Conservation (phyloP, 2,113 vertebrate genomes). For the Galemys pyrenaicus region DNA sequence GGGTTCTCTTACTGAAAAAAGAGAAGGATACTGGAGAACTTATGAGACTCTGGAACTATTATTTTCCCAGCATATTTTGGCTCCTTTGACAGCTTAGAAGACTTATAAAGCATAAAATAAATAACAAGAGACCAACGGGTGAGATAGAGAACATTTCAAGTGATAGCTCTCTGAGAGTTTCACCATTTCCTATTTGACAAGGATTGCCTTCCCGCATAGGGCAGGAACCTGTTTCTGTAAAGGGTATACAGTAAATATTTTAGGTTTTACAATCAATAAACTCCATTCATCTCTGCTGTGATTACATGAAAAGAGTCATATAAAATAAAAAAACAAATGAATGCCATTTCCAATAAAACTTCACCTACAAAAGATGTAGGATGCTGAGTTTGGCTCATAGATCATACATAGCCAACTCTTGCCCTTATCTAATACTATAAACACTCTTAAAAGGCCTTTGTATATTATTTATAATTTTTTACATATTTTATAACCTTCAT, state of each 20-base stretch:
- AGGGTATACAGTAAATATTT: neutral
- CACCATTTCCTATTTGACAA: neutral
- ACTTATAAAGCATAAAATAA: neutral
- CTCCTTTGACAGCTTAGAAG: neutral
- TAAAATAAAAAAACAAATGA: neutral
- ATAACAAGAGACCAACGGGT: neutral
- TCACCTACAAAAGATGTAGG: neutral
- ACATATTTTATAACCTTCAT: neutral
- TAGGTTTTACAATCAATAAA: neutral
- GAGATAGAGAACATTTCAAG: neutral
- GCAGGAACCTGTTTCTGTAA: neutral
- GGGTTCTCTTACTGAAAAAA: neutral
- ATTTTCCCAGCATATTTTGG: neutral
- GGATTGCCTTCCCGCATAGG: neutral
- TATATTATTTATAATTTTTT: neutral
- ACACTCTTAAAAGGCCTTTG: neutral
- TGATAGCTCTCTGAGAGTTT: neutral
- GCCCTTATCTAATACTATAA: neutral
- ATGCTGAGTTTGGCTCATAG: neutral
- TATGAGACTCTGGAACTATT: neutral
- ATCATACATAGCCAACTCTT: neutral
- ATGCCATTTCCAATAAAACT: neutral
- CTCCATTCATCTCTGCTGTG: neutral
- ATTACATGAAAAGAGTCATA: slow-evolving; percentile 1
- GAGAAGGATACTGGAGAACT: neutral